Conservation (phyloP, 2,113 vertebrate species). For the Vicugna pacos region DNA sequence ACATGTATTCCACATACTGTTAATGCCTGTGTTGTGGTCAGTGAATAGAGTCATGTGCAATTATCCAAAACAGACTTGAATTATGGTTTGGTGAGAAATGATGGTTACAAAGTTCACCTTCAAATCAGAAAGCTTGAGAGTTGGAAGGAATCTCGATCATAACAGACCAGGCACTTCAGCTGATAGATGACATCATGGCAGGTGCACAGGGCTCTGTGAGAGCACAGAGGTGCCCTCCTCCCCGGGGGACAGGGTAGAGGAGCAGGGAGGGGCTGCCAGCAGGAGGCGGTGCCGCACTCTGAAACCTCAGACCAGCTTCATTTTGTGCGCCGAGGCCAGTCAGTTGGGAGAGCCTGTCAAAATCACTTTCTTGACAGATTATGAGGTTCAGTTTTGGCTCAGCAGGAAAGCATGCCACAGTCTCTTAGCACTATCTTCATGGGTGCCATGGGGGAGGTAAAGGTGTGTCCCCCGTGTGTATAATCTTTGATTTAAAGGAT, state of each 20-base stretch:
- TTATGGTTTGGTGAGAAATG: not conserved
- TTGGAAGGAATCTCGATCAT: not conserved
- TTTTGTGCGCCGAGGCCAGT: not conserved
- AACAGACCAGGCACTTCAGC: not conserved
- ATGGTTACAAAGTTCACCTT: not conserved
- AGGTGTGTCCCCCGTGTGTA: not conserved
- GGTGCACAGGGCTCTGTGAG: not conserved
- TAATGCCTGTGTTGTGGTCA: not conserved
- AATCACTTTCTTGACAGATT: not conserved
- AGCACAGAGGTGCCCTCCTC: not conserved
- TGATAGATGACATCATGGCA: not conserved
- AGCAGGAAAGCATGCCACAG: not conserved
- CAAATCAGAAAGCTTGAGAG: not conserved
- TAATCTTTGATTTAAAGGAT: not conserved
- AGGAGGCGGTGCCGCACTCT: fast-evolving
- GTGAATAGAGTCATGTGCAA: not conserved
- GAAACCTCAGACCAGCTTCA: not conserved
- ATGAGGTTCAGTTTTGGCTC: not conserved
- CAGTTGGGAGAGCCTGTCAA: not conserved
- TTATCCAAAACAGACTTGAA: slow-evolving; percentile 32
- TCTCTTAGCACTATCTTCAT: not conserved
- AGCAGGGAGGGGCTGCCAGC: not conserved
- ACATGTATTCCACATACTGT: not conserved
- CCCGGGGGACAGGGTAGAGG: not conserved
- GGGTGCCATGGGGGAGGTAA: not conserved